Evolutionary conservation across 1,140 invertebrate species (phyloP).

Genomic region (Drosophila trapezifrons): DNA sequence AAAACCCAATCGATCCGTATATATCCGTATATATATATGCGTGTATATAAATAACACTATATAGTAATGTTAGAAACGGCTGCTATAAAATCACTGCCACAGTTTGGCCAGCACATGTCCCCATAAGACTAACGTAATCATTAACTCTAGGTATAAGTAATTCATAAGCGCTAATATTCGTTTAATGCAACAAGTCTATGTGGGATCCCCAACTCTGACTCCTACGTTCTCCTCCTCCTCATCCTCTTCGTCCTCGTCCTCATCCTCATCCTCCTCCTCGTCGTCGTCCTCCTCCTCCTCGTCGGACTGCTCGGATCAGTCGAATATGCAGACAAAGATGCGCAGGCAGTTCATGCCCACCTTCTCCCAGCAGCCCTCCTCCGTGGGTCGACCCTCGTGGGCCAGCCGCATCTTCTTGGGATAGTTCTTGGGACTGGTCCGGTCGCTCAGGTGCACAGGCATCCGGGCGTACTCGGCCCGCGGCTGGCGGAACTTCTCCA

Average conservation of each 20-base stretch:
- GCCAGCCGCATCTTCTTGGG: conserved; percentile 81
- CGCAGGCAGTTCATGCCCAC: conserved; percentile 79
- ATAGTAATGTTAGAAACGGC: conserved; percentile 71
- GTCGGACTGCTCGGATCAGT: conserved; percentile 63
- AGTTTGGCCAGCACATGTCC: conserved; percentile 53
- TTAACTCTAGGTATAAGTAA: conserved; percentile 69
- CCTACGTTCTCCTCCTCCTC: not conserved
- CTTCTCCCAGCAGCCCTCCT: conserved; percentile 79
- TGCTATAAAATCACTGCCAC: conserved; percentile 79
- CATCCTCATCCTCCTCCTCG: conserved; percentile 11
- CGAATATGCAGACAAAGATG: conserved; percentile 82
- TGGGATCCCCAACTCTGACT: conserved; percentile 44
- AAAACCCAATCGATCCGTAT: conserved; percentile 63
- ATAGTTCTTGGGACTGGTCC: conserved; percentile 82
- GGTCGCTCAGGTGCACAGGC: conserved; percentile 82
- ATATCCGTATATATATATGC: conserved; percentile 30
- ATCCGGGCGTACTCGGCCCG: conserved; percentile 79
- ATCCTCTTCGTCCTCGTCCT: not conserved
- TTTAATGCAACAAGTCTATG: conserved; percentile 79
- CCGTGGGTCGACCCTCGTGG: conserved; percentile 58
- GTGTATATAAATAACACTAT: conserved; percentile 55
- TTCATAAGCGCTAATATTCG: conserved; percentile 82
- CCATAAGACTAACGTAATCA: conserved; percentile 69
- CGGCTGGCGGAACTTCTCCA: conserved; percentile 79
- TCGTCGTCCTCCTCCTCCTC: conserved; percentile 20